Conservation (phyloP, 2,888 invertebrate species). For the Polydrusus tereticollis region DNA sequence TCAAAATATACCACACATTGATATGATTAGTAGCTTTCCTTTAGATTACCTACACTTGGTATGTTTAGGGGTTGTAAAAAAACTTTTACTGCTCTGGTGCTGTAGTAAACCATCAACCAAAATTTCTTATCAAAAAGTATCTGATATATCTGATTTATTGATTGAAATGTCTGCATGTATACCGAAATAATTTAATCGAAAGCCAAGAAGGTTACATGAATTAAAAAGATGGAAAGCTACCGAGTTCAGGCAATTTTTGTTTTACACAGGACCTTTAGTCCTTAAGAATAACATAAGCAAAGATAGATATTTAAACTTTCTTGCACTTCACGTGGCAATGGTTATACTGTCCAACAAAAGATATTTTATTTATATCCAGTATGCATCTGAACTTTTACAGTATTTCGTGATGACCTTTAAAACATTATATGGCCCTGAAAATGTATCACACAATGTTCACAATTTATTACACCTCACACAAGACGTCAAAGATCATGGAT, state of each 20-base stretch:
- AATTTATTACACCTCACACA: too few relatives aligned
- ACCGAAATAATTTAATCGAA: not conserved
- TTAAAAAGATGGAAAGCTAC: not conserved
- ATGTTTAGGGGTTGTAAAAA: not conserved
- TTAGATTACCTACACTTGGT: not conserved
- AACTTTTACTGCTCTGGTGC: not conserved
- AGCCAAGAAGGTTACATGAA: not conserved
- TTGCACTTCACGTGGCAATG: not conserved
- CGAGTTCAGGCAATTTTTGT: not conserved
- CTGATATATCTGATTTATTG: not conserved
- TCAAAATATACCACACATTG: not conserved
- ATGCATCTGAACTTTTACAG: not conserved
- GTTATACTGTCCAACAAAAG: not conserved
- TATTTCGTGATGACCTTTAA: not conserved
- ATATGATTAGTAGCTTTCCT: not conserved
- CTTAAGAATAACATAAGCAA: not conserved
- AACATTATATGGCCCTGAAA: not conserved
- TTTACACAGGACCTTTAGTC: not conserved
- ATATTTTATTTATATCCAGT: not conserved
- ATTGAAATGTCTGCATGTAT: not conserved
- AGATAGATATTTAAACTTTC: not conserved
- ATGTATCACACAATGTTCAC: too few relatives aligned
- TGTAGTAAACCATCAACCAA: not conserved
- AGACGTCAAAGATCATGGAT: too few relatives aligned
- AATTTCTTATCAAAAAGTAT: not conserved